These are phyloP conservation scores for Pedetes capensis DNA, from an alignment of 2,113 vertebrate genomes.

Conservation along the genomic window DNA sequence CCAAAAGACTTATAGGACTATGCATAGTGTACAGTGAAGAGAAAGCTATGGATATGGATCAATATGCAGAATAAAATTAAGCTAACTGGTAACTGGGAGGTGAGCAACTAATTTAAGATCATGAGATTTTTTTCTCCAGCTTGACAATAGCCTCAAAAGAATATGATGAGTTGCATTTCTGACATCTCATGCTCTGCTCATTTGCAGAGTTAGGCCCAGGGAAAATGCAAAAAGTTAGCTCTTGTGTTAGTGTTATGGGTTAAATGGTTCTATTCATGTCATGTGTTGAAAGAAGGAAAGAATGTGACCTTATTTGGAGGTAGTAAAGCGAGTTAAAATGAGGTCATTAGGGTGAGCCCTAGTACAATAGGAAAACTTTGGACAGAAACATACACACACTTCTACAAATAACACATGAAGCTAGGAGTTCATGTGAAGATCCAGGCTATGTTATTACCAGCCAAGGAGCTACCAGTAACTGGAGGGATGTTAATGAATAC, in stretches of 20 bases:
- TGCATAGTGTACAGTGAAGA: background rate
- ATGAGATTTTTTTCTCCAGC: background rate
- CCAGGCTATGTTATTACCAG: background rate
- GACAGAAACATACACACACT: background rate
- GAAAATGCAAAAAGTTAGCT: background rate
- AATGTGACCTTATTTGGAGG: background rate
- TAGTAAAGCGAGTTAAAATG: background rate
- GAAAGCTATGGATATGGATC: background rate
- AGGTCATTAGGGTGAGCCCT: background rate
- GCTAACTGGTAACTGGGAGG: background rate
- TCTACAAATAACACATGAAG: background rate
- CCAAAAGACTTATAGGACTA: background rate
- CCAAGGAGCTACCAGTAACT: background rate
- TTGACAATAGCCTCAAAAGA: background rate
- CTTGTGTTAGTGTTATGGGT: background rate
- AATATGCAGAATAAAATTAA: background rate
- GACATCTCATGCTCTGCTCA: background rate
- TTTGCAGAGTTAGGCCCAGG: background rate
- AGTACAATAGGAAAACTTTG: background rate
- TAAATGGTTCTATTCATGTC: background rate
- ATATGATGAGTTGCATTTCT: background rate
- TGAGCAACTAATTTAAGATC: background rate
- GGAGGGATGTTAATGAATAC: background rate
- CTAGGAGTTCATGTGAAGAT: background rate
- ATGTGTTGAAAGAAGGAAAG: background rate